A percentile compares a stretch with the other conserved stretches of the same genome.
Conservation (phyloP, 23 tunicate genomes). For the Diplosoma virens region DNA sequence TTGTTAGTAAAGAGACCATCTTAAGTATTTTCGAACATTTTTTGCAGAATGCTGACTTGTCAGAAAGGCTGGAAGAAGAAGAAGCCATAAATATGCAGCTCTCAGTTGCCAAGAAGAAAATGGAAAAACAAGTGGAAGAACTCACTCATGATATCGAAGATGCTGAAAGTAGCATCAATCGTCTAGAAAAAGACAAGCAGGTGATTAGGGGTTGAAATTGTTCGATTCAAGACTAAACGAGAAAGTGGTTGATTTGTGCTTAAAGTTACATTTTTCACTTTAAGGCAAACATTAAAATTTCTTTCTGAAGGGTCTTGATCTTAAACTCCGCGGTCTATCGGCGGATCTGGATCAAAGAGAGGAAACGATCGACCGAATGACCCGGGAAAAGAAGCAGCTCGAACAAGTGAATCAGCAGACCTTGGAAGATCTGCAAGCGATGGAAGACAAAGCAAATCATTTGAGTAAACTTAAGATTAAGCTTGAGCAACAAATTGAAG, state of each 20-base stretch:
- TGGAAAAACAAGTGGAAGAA: slow-evolving; percentile 76
- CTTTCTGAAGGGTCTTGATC: slow-evolving; percentile 62
- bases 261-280: too few relatives aligned
- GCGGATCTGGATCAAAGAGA: slow-evolving; percentile 84
- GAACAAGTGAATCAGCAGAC: slow-evolving; percentile 95
- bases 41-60: slow-evolving; percentile 56
- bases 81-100: slow-evolving; percentile 78
- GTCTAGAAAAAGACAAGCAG: slow-evolving; percentile 92
- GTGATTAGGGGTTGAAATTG: too few relatives aligned
- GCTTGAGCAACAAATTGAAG: slow-evolving; percentile 92
- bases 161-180: slow-evolving; percentile 78
- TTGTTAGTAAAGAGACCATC: too few relatives aligned
- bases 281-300: too few relatives aligned
- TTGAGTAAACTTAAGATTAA: slow-evolving; percentile 95
- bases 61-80: slow-evolving; percentile 97
- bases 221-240: too few relatives aligned
- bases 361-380: slow-evolving; percentile 64
- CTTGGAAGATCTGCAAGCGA: slow-evolving; percentile 95
- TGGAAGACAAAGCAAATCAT: slow-evolving; percentile 98
- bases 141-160: slow-evolving; percentile 92
- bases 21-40: not conserved
- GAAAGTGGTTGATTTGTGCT: too few relatives aligned
- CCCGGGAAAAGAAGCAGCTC: slow-evolving; percentile 84
- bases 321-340: slow-evolving; percentile 66
- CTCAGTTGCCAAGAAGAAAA: slow-evolving; percentile 77